Evolutionary conservation across 2,888 invertebrate genomes (phyloP).

Genomic region (Morinoia aosen): DNA sequence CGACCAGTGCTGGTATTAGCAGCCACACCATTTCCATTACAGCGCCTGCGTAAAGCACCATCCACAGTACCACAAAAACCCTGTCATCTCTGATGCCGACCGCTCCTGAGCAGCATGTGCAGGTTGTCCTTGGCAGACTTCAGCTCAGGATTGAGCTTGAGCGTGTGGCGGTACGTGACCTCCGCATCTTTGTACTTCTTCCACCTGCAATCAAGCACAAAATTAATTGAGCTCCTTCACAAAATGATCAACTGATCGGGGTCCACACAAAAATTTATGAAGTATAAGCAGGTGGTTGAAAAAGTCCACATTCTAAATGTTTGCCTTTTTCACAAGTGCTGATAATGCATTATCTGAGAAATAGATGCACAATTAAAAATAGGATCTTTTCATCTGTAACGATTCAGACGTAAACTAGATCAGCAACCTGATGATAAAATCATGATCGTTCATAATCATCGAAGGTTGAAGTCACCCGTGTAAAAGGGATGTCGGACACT

Average conservation of each 20-base stretch:
- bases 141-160: constrained; percentile 62
- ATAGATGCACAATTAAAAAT: neutral
- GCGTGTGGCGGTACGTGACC: constrained; percentile 62
- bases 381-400: neutral
- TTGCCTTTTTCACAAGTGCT: neutral
- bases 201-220: constrained; percentile 54
- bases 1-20: neutral
- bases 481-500: neutral
- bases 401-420: no score
- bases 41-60: neutral
- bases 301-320: neutral
- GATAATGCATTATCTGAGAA: neutral
- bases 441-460: neutral
- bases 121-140: constrained; percentile 66
- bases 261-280: neutral
- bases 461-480: neutral
- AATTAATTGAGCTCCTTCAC: neutral
- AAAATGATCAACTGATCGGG: neutral
- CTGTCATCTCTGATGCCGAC: constrained; percentile 45
- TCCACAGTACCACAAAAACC: neutral
- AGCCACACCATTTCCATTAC: neutral
- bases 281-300: neutral
- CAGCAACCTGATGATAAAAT: neutral
- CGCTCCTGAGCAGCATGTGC: constrained; percentile 65
- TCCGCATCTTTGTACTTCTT: constrained; percentile 66